A percentile compares a stretch with the other conserved stretches of the same genome.
Conservation (phyloP, 1,140 invertebrate species). For the Microplitis demolitor region DNA sequence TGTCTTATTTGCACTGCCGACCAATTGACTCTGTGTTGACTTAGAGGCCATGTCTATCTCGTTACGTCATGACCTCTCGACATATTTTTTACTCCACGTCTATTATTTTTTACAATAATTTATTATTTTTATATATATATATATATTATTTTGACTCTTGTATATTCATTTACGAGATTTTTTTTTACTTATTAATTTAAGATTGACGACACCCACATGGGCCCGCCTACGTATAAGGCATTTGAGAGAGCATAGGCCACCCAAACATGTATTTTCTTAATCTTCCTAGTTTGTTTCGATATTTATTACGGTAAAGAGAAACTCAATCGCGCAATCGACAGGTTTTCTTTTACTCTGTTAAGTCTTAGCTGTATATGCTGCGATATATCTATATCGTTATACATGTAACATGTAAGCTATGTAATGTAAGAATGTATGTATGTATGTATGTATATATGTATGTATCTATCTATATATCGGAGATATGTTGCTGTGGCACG, state of each 20-base stretch:
- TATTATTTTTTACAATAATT: too few relatives aligned
- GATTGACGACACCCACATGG: slow-evolving; percentile 14
- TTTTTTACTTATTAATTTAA: not conserved
- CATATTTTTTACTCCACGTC: not conserved
- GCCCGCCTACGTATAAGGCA: not conserved
- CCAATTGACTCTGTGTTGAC: slow-evolving; percentile 39
- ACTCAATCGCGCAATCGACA: not conserved
- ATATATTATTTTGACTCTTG: not conserved
- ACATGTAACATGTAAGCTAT: slow-evolving; percentile 29
- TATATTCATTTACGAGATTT: not conserved
- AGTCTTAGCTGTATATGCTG: not conserved
- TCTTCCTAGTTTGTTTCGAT: not conserved
- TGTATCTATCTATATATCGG: not conserved
- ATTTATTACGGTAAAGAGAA: not conserved
- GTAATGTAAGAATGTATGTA: slow-evolving; percentile 21
- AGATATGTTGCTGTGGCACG: not conserved
- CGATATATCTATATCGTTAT: too few relatives aligned
- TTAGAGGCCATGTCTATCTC: slow-evolving; percentile 29
- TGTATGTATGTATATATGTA: not conserved
- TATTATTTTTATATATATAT: too few relatives aligned
- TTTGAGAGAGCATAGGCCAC: not conserved
- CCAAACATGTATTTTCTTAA: not conserved
- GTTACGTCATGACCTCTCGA: slow-evolving; percentile 13
- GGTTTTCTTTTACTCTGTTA: not conserved
- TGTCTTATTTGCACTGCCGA: slow-evolving; percentile 41